Conservation (phyloP, 2,888 invertebrate species). For the Apamea epomidion region DNA sequence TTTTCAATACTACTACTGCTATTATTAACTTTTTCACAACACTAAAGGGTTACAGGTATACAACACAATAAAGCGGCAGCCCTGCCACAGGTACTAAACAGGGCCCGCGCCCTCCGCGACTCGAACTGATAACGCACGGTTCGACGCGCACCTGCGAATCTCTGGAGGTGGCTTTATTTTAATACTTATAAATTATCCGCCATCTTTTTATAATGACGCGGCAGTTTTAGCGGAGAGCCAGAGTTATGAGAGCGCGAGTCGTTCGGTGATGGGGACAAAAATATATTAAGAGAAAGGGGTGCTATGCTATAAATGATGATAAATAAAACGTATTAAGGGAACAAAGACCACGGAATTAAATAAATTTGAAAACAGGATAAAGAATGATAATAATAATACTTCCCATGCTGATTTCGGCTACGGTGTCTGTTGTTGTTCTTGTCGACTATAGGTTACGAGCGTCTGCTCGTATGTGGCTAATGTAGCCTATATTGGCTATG, state of each 20-base stretch:
- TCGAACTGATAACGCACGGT: constrained; percentile 79
- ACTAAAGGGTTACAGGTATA: constrained; percentile 1
- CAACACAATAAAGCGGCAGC: constrained; percentile 36
- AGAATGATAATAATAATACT: not conserved
- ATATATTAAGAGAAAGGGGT: constrained; percentile 36
- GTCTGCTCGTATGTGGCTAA: no score
- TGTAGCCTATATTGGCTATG: no score
- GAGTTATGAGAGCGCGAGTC: constrained; percentile 54
- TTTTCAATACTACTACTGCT: constrained; percentile 16
- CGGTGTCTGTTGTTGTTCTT: not conserved
- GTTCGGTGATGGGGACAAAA: constrained; percentile 33
- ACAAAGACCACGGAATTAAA: constrained; percentile 15
- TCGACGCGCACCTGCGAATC: constrained; percentile 65
- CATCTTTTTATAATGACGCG: constrained; percentile 59
- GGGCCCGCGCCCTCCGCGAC: constrained; percentile 64
- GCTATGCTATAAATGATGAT: constrained; percentile 28
- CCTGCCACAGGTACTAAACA: constrained; percentile 61
- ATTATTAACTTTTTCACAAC: constrained; percentile 33
- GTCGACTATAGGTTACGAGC: not conserved
- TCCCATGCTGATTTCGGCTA: not conserved
- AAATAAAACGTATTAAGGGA: constrained; percentile 15
- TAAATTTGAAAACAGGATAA: not conserved
- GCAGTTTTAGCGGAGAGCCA: constrained; percentile 48
- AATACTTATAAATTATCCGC: constrained; percentile 59
- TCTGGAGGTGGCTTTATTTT: constrained; percentile 67